A percentile compares a stretch with the other conserved stretches of the same genome.
phyloP scores from a whole-genome alignment of 2,113 vertebrate species.

The Hucho hucho region DNA sequence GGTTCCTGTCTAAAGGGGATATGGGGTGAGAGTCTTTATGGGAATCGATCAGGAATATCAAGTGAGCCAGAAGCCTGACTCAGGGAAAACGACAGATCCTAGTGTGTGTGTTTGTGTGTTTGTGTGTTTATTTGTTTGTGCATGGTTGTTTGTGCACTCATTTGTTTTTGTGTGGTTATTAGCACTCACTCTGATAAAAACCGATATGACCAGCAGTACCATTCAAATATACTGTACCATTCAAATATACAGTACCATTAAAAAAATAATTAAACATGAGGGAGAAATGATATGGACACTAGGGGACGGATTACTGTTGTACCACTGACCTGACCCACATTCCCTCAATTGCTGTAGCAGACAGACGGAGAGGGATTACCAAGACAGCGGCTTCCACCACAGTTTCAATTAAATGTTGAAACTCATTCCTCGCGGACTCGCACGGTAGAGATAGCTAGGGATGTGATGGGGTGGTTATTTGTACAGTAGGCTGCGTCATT shows the following conservation, averaged over 20 bases:
- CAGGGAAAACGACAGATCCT: conserved; percentile 50
- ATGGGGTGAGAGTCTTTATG: conserved; percentile 54
- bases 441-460: conserved; percentile 7
- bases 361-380: conserved; percentile 44
- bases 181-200: conserved; percentile 14
- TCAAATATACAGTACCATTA: too few species aligned
- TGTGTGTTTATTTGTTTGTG: not conserved
- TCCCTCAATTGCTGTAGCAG: conserved; percentile 42
- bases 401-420: conserved; percentile 35
- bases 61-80: conserved; percentile 66
- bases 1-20: conserved; percentile 51
- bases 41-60: conserved; percentile 60
- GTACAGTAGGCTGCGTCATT: too few species aligned
- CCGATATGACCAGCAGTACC: not conserved
- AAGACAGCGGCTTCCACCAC: conserved; percentile 34
- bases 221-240: not conserved
- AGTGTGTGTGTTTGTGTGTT: conserved; percentile 19
- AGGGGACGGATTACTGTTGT: conserved; percentile 17
- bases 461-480: not conserved
- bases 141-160: conserved; percentile 10
- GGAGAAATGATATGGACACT: conserved; percentile 1
- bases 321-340: conserved; percentile 38
- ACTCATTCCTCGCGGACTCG: not conserved
- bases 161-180: conserved; percentile 13
- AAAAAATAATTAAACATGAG: too few species aligned